These are phyloP conservation scores for Dunckerocampus dactyliophorus DNA, from an alignment of 2,113 vertebrate species.

Conservation along the genomic window DNA sequence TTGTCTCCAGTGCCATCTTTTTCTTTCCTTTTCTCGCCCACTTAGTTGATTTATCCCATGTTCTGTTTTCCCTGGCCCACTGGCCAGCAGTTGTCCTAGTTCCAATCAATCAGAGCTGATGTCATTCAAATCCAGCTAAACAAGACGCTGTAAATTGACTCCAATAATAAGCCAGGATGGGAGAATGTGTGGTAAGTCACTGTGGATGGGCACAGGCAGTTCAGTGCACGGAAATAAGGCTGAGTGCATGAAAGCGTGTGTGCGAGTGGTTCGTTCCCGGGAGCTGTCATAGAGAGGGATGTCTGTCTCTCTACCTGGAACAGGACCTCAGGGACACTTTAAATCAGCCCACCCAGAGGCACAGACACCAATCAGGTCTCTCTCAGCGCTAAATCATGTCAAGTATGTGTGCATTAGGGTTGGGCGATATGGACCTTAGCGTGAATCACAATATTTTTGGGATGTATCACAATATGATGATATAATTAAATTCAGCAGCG, in stretches of 20 bases:
- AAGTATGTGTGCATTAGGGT: conserved; percentile 27
- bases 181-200: conserved; percentile 75
- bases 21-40: conserved; percentile 3
- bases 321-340: conserved; percentile 77
- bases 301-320: conserved; percentile 80
- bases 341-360: conserved; percentile 85
- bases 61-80: conserved; percentile 88
- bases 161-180: conserved; percentile 83
- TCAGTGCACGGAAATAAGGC: conserved; percentile 15
- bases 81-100: conserved; percentile 75
- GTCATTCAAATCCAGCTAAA: conserved; percentile 87
- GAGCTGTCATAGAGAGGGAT: conserved; percentile 59
- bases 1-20: conserved; percentile 6
- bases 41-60: conserved; percentile 84
- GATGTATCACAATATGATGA: no score
- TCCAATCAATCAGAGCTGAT: conserved; percentile 85
- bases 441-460: no score
- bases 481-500: no score
- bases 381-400: conserved; percentile 52
- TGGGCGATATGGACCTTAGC: no score
- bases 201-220: conserved; percentile 20
- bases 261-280: conserved; percentile 52
- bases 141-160: conserved; percentile 90
- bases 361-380: conserved; percentile 66
- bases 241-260: conserved; percentile 45